These are phyloP conservation scores for Gisinianus flammeolus DNA, from an alignment of 2,888 invertebrate genomes.

Conservation along the genomic window DNA sequence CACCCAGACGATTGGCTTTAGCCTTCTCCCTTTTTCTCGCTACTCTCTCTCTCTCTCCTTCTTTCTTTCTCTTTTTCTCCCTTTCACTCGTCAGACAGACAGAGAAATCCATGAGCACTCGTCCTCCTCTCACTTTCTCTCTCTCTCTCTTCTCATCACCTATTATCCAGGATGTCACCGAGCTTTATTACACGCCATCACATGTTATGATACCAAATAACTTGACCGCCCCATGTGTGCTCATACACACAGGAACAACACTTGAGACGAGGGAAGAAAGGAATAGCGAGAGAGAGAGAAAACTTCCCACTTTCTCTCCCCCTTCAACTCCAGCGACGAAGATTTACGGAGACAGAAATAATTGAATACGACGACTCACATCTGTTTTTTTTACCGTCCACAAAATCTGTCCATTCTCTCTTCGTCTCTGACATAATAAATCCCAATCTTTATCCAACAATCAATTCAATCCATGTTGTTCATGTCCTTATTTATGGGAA, in stretches of 20 bases:
- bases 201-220: constrained; percentile 30
- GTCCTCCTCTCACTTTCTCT: neutral
- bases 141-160: neutral
- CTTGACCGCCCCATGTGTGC: constrained; percentile 27
- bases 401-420: neutral
- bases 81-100: neutral
- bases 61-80: neutral
- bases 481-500: too few species aligned
- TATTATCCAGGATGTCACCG: constrained; percentile 12
- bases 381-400: constrained; percentile 27
- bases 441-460: neutral
- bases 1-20: constrained; percentile 3
- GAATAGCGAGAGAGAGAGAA: neutral
- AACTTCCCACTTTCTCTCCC: neutral
- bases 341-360: constrained; percentile 38
- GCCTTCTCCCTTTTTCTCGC: neutral
- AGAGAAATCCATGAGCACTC: neutral
- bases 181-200: constrained; percentile 29
- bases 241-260: constrained; percentile 3
- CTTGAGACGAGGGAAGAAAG: constrained; percentile 4
- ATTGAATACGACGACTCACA: constrained; percentile 37
- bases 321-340: constrained; percentile 11
- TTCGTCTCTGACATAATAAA: neutral
- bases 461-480: neutral
- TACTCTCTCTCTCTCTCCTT: neutral